Evolutionary conservation across 2,888 invertebrate species (phyloP), one percentile per base, ranked within the genome.

Genomic region (Chesias legatella): DNA sequence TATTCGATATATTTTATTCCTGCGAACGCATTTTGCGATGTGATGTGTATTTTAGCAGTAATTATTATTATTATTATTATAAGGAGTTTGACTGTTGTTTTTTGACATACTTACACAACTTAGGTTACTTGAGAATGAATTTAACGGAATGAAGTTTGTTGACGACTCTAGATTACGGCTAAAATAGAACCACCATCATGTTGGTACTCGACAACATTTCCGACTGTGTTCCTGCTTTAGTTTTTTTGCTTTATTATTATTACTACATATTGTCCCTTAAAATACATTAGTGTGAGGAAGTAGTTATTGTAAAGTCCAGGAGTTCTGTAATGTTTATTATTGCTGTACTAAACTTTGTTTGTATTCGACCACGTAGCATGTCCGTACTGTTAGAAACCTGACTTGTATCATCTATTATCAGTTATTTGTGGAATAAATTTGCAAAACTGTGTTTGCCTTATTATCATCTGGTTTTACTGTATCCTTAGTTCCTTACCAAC

Each of bases 11-110:
- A 92, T 92, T 92, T 92, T 92, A 92, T 92, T 92, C 90, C 92
- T 91, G 92, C 91, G 91, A 90, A 92, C 91, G 91, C 92, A 92
- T 92, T 92, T 93, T 92, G 92, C 92, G 92, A 92, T 85, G 85
- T 86, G 86, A 86, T 85, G 86, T 88, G 86, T 90, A 90, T 90
- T 89, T 85, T 90, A 90, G 88, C 88, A 84, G 85, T 89, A 89
- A 88, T 88, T 85, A 88, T 89, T 85, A 86, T 88, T 85, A 88
- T 89, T 85, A 86, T 55, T 85, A 80, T 83, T 85, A 78, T 86
- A 88, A 86, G 86, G 82, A 86, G 86, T 88, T 88, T 88, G 86
- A 86, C 86, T 88, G 86, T 86, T 88, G 85, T 86, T 88, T 85
- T 86, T 88, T 88, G 86, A 86, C 83, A 86, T 78, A 85, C 86